Base-by-base conservation (phyloP, 2,888 invertebrate species). In the Byasa hedistus region DNA sequence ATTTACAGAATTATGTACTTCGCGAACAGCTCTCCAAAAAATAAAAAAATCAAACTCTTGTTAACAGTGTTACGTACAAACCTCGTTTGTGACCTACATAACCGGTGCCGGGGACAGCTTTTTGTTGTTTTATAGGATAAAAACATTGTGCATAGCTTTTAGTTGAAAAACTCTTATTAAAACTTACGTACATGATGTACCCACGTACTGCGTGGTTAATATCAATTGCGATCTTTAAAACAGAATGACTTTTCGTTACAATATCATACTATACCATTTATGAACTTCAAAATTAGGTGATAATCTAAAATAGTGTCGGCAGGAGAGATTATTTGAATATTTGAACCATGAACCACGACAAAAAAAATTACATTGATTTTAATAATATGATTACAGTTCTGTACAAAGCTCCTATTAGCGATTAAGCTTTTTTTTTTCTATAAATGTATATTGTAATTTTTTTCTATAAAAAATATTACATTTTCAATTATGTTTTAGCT, bases 401-500 rank as follows among this genome's bases (percentile, higher is more conserved):
- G n/a, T n/a, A n/a, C n/a, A n/a, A n/a, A n/a, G n/a, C n/a, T n/a
- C n/a, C n/a, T n/a, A n/a, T n/a, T n/a, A n/a, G n/a, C n/a, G n/a
- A n/a, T n/a, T n/a, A n/a, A n/a, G n/a, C n/a, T n/a, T n/a, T n/a
- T 27, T 5, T 27, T 27, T 27, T 27, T 27, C 27, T 27, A 27
- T 27, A 27, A 27, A 27, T 27, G 5, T n/a, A n/a, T n/a, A n/a
- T n/a, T n/a, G n/a, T n/a, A n/a, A n/a, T n/a, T n/a, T n/a, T n/a
- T n/a, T n/a, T n/a, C n/a, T n/a, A n/a, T n/a, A n/a, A 52, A 21
- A 21, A 52, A 27, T 27, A 56, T 21, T 57, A n/a, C 21, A 21
- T 36, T 1, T 12, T 22, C 19, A 23, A 22, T 48, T 59, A n/a
- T 51, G 81, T 82, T 51, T 76, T 86, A 88, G 92, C 84, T 77